Conservation (phyloP, 2,113 vertebrate genomes). For the Glaucidium brasilianum region DNA sequence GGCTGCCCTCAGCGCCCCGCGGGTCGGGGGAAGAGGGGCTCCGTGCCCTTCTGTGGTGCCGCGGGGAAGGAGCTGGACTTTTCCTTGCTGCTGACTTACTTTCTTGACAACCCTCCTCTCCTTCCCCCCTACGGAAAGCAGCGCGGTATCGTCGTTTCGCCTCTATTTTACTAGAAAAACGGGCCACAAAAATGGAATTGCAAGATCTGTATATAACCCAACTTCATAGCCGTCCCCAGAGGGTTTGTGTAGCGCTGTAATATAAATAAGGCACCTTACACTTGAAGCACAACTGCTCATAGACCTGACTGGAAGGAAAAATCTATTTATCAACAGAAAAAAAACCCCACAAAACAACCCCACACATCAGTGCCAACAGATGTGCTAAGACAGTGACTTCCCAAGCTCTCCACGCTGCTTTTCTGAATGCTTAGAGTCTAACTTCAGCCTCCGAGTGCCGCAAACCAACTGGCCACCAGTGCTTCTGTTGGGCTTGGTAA, state of each 20-base stretch:
- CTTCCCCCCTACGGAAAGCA: too few species aligned
- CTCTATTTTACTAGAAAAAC: neutral
- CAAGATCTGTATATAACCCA: neutral
- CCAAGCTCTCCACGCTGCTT: neutral
- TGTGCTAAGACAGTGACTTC: neutral
- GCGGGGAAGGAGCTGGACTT: neutral
- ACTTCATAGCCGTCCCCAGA: accelerated
- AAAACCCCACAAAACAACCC: neutral
- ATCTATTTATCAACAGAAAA: neutral
- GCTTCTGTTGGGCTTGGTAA: neutral
- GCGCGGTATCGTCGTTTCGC: neutral
- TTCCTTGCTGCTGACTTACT: neutral
- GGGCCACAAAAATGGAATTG: neutral
- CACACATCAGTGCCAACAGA: neutral
- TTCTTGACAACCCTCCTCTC: neutral
- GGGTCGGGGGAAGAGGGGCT: neutral
- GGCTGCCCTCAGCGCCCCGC: too few species aligned
- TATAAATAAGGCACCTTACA: neutral
- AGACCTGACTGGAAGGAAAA: neutral
- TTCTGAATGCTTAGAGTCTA: neutral
- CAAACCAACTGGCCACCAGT: neutral
- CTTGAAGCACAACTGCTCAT: neutral
- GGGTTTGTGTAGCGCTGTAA: neutral
- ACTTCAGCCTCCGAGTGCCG: neutral
- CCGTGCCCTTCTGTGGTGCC: neutral